Percentiles rank a stretch among this genome's conserved stretches.
phyloP scores from a whole-genome alignment of 2,888 invertebrate species.

The Flabesymbios commensalis region DNA sequence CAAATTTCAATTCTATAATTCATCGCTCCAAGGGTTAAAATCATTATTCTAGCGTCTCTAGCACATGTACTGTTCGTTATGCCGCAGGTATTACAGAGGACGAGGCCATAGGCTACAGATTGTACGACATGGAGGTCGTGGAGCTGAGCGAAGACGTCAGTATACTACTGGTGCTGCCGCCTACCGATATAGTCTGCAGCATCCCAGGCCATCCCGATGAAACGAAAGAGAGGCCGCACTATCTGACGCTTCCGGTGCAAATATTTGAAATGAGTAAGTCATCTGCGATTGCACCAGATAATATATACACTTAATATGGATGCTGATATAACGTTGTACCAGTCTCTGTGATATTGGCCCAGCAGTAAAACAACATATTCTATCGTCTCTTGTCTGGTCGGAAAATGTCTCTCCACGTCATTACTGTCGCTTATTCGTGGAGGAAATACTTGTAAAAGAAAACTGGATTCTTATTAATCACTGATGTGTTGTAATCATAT shows the following conservation, averaged over 20 bases:
- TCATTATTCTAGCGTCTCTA: too few relatives aligned
- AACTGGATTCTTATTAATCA: too few relatives aligned
- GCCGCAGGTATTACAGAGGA: conserved; percentile 52
- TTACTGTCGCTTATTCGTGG: too few relatives aligned
- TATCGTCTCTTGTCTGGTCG: conserved; percentile 2
- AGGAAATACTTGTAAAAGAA: too few relatives aligned
- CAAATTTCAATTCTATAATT: too few relatives aligned
- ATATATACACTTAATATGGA: neutral
- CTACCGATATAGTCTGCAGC: conserved; percentile 89
- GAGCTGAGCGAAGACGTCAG: conserved; percentile 89
- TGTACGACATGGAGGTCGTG: conserved; percentile 92
- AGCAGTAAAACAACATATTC: neutral
- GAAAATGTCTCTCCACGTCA: conserved; percentile 9
- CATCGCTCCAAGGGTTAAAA: too few relatives aligned
- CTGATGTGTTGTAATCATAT: too few relatives aligned
- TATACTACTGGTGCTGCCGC: conserved; percentile 88
- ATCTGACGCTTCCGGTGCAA: conserved; percentile 86
- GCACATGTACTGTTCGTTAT: too few relatives aligned
- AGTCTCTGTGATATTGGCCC: too few relatives aligned
- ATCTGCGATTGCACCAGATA: conserved; percentile 18
- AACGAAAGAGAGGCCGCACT: conserved; percentile 80
- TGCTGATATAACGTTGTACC: neutral
- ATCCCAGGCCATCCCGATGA: conserved; percentile 79
- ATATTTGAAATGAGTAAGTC: conserved; percentile 68
- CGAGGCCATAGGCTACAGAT: conserved; percentile 62